Evolutionary conservation across 2,797 vertebrate genomes (phyloP).

Genomic region (Tarsius wallacei): DNA sequence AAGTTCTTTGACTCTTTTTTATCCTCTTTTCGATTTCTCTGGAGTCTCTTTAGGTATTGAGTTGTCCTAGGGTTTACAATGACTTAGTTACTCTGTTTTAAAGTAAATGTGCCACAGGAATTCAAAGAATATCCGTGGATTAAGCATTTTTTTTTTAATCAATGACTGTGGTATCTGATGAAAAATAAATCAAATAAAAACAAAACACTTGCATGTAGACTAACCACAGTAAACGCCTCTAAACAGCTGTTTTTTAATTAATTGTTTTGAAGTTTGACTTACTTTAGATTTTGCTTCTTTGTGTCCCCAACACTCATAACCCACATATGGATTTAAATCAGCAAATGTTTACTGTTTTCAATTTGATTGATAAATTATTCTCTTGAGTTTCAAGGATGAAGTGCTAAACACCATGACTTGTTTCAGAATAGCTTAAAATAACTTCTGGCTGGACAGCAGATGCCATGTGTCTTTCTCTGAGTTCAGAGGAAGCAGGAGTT

Average conservation of each 20-base stretch:
- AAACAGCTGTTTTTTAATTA: constrained; percentile 42
- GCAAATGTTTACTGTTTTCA: constrained; percentile 64
- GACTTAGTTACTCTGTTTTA: constrained; percentile 48
- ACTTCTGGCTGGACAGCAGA: constrained; percentile 94
- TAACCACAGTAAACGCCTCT: constrained; percentile 27
- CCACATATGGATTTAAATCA: constrained; percentile 5
- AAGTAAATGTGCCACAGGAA: constrained; percentile 65
- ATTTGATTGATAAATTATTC: constrained; percentile 63
- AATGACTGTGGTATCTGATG: background rate
- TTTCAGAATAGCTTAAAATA: constrained; percentile 97
- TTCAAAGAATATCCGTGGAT: constrained; percentile 65
- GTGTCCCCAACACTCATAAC: constrained; percentile 55
- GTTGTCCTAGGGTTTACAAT: background rate
- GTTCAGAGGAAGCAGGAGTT: constrained; percentile 88
- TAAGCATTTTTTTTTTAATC: background rate
- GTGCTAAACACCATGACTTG: constrained; percentile 92
- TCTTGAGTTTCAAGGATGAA: constrained; percentile 82
- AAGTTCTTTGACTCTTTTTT: constrained; percentile 9
- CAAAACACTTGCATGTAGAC: background rate
- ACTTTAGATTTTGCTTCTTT: constrained; percentile 59
- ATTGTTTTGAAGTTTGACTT: constrained; percentile 67
- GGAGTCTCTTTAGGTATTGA: constrained; percentile 12
- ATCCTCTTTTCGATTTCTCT: background rate
- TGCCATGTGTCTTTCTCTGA: constrained; percentile 93
- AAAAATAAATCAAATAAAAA: constrained; percentile 16